phyloP scores from a whole-genome alignment of 2,888 invertebrate genomes.

The Argyresthia goedartella region DNA sequence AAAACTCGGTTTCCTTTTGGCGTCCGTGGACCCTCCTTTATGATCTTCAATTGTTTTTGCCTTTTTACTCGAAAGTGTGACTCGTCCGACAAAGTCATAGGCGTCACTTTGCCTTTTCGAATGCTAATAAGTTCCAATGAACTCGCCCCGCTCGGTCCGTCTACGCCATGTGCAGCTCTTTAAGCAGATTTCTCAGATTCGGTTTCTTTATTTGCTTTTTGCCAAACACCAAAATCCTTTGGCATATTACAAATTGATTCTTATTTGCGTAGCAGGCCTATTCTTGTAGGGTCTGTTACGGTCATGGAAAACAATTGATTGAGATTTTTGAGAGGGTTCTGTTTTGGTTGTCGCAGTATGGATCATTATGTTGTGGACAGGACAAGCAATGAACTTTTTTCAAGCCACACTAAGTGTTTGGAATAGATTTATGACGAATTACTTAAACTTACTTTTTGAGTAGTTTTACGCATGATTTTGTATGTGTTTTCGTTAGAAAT shows the following conservation, averaged over 20 bases:
- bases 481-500: no score
- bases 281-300: neutral
- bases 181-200: neutral
- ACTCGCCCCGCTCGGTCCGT: conserved; percentile 31
- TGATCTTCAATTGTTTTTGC: conserved; percentile 29
- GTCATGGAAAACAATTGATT: neutral
- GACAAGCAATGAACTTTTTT: no score
- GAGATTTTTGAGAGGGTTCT: neutral
- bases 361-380: neutral
- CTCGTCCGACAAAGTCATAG: conserved; percentile 41
- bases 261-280: neutral
- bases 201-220: neutral
- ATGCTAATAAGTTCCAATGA: conserved; percentile 63
- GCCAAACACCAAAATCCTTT: neutral
- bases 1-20: conserved; percentile 36
- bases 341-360: neutral
- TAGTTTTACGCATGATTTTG: no score
- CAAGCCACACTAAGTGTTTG: no score
- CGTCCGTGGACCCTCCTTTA: conserved; percentile 27
- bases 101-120: conserved; percentile 46
- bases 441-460: no score
- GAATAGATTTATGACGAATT: no score
- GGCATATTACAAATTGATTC: neutral
- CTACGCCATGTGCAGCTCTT: neutral
- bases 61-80: conserved; percentile 47